Conservation (phyloP, 2,797 vertebrate genomes). For the Nyctalus aviator region DNA sequence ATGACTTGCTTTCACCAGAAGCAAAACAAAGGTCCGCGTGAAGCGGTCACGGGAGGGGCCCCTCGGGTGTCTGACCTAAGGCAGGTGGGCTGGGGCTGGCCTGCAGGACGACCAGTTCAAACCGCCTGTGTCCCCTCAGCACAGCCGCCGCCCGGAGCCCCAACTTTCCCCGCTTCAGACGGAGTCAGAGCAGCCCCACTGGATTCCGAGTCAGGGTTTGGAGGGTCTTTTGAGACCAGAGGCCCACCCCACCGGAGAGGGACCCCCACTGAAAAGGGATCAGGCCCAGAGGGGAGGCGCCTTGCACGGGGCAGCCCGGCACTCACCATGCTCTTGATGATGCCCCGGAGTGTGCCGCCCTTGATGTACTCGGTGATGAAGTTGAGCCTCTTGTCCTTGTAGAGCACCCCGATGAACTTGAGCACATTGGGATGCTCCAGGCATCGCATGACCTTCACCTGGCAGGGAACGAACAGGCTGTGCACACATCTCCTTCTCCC, state of each 20-base stretch:
- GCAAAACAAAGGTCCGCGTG: not conserved
- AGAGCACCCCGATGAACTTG: slow-evolving; percentile 97
- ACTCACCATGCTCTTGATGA: slow-evolving; percentile 98
- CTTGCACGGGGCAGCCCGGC: fast-evolving
- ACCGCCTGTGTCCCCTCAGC: not conserved
- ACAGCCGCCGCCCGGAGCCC: not conserved
- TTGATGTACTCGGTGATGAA: slow-evolving; percentile 99
- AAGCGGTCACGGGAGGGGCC: not conserved
- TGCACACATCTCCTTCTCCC: fast-evolving
- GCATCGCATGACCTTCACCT: slow-evolving; percentile 99
- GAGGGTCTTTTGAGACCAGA: not conserved
- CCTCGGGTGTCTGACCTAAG: not conserved
- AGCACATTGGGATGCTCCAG: slow-evolving; percentile 98
- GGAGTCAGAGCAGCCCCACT: too few species aligned
- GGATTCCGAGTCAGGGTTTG: not conserved
- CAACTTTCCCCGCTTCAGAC: not conserved
- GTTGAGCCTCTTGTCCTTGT: slow-evolving; percentile 98
- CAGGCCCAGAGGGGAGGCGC: not conserved
- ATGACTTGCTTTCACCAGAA: not conserved
- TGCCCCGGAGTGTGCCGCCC: slow-evolving; percentile 95
- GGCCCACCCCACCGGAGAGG: too few species aligned
- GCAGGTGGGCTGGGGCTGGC: not conserved
- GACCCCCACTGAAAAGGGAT: not conserved
- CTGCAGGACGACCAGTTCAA: fast-evolving
- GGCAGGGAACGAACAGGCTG: not conserved